These are phyloP conservation scores for Microplitis demolitor DNA, from an alignment of 1,140 invertebrate genomes.

Conservation along the genomic window DNA sequence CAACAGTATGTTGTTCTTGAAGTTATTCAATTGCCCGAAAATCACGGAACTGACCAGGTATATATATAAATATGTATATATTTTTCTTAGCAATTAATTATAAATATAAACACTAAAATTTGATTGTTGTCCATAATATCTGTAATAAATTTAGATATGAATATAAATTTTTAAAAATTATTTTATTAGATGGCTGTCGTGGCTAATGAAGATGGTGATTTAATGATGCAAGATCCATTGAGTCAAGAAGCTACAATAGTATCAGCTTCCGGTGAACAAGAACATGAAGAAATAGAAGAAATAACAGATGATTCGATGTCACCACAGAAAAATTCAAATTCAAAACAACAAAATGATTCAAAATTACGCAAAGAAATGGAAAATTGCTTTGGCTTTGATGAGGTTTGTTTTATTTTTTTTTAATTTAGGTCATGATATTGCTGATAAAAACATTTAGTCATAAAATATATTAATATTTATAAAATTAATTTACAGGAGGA, in stretches of 20 bases:
- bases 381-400: constrained; percentile 87
- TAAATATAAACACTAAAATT: not conserved
- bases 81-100: not conserved
- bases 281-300: constrained; percentile 46
- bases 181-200: constrained; percentile 56
- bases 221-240: constrained; percentile 60
- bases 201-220: constrained; percentile 56
- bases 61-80: not conserved
- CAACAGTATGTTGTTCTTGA: constrained; percentile 86
- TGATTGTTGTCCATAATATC: not conserved
- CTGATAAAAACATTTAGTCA: not conserved
- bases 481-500: constrained; percentile 19
- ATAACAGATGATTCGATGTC: constrained; percentile 46
- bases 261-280: constrained; percentile 49
- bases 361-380: constrained; percentile 72
- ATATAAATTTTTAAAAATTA: constrained; percentile 2
- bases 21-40: constrained; percentile 80
- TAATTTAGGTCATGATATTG: not conserved
- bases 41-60: constrained; percentile 61
- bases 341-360: constrained; percentile 54
- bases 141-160: not conserved
- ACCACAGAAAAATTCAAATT: constrained; percentile 34
- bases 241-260: constrained; percentile 53
- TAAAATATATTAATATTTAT: not conserved
- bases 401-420: constrained; percentile 53